Base-by-base conservation (phyloP, 2,113 vertebrate genomes). In the Leucopsar rothschildi region DNA sequence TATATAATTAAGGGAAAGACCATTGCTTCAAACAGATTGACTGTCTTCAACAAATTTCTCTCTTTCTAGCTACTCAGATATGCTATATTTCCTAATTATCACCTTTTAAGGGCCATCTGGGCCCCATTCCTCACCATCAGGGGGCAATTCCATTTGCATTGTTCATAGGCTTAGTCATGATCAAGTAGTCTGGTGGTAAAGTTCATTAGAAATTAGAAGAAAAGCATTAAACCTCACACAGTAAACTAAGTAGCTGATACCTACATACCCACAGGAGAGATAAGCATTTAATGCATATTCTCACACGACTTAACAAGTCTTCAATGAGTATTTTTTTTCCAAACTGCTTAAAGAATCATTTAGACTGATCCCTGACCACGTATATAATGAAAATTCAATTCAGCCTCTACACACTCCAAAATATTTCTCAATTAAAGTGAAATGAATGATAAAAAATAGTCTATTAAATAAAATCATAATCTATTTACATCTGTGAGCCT, bases 101-200 rank as follows among this genome's bases (percentile, higher is more conserved):
- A 99, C 99, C 99, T 99, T 99, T 99, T 99, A 99, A 99, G 99
- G 98, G 99, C 99, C 99, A 99, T 99, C 99, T 99, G 99, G 99
- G 98, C 98, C 98, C 98, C 99, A 99, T 99, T 99, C 99, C 99
- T 99, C 98, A 98, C 98, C 99, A 98, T 98, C 99, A 95, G 99
- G 99, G 99, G 99, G 99, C 98, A 99, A 99, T 99, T 99, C 99
- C 98, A 99, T 99, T 99, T 99, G 98, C 99, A 99, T 99, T 99
- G 98, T 99, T 99, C 98, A 97, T 98, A 98, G 98, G 99, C 98
- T 99, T 99, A 99, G 98, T 99, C 99, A 98, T 98, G 98, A 98
- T 98, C 98, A 99, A 99, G 98, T 98, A 99, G 98, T 99, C 98
- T 99, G 97, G 98, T 99, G 98, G 98, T 99, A 98, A 99, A 99